Conservation (phyloP, 2,797 vertebrate species). For the Champsocephalus esox region DNA sequence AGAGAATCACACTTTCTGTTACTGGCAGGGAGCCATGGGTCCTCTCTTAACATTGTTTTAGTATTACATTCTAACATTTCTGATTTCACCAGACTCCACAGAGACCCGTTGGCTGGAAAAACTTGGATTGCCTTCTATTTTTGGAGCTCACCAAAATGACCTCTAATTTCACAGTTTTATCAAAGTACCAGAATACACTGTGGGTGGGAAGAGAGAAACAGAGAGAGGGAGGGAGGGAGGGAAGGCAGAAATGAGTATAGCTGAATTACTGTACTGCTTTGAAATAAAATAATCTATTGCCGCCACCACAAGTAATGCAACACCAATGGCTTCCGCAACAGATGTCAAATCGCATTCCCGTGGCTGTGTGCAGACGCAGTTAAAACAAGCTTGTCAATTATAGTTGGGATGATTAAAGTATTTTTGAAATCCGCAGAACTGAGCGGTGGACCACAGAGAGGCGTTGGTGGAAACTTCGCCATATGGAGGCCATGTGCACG, state of each 20-base stretch:
- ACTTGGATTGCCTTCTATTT: conserved; percentile 80
- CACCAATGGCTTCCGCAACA: conserved; percentile 56
- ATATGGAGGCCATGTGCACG: conserved; percentile 70
- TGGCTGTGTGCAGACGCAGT: conserved; percentile 58
- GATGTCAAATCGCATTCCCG: conserved; percentile 67
- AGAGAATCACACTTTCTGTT: conserved; percentile 28
- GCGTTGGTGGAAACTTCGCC: conserved; percentile 48
- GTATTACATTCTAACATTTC: conserved; percentile 61
- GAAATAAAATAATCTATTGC: conserved; percentile 24
- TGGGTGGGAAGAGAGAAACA: conserved; percentile 9
- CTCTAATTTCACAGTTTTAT: conserved; percentile 78
- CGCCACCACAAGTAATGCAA: conserved; percentile 41
- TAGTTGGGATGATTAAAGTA: conserved; percentile 64
- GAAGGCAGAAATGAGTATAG: conserved; percentile 14
- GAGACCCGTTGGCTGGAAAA: conserved; percentile 69
- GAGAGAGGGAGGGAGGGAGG: neutral
- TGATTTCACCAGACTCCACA: conserved; percentile 72
- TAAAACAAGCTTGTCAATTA: conserved; percentile 70
- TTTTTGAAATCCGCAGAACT: conserved; percentile 32
- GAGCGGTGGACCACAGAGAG: conserved; percentile 64
- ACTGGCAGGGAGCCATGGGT: conserved; percentile 41
- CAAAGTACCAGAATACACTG: conserved; percentile 48
- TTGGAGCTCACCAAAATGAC: conserved; percentile 70
- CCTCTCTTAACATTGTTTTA: conserved; percentile 62
- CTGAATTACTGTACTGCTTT: conserved; percentile 44